These are phyloP conservation scores for Cryptus armator DNA, from an alignment of 2,888 invertebrate genomes.

Conservation along the genomic window DNA sequence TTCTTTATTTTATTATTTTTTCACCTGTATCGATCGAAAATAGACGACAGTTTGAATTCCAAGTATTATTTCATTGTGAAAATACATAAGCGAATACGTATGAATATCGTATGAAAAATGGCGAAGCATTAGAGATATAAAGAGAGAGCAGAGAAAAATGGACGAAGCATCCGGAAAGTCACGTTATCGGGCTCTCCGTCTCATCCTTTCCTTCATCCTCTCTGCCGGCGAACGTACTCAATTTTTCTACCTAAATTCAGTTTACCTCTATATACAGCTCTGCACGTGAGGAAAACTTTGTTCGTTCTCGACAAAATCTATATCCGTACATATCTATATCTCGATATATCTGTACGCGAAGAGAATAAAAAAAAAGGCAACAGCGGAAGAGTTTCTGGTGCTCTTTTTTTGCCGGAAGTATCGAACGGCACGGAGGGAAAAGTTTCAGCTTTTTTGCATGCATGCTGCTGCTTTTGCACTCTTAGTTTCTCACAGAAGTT, in stretches of 20 bases:
- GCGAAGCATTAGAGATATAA: background rate
- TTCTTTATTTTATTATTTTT: too few species aligned
- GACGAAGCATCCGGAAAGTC: background rate
- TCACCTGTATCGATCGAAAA: background rate
- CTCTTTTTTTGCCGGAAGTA: conserved; percentile 28
- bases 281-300: conserved; percentile 25
- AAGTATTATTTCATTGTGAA: too few species aligned
- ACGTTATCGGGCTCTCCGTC: conserved; percentile 5
- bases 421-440: conserved; percentile 39
- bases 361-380: conserved; percentile 2
- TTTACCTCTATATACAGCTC: conserved; percentile 3
- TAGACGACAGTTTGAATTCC: too few species aligned
- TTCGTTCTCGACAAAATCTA: conserved; percentile 27
- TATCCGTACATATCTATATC: conserved; percentile 12
- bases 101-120: conserved; percentile 1
- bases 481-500: conserved; percentile 30
- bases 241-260: conserved; percentile 41
- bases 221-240: conserved; percentile 8
- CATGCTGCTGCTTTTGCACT: conserved; percentile 2
- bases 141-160: background rate
- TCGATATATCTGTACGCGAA: background rate
- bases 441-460: conserved; percentile 51
- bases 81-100: background rate
- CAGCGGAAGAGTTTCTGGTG: conserved; percentile 11
- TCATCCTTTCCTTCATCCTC: background rate